Evolutionary conservation across 2,797 vertebrate species (phyloP).

Genomic region (Erpetoichthys calabaricus): DNA sequence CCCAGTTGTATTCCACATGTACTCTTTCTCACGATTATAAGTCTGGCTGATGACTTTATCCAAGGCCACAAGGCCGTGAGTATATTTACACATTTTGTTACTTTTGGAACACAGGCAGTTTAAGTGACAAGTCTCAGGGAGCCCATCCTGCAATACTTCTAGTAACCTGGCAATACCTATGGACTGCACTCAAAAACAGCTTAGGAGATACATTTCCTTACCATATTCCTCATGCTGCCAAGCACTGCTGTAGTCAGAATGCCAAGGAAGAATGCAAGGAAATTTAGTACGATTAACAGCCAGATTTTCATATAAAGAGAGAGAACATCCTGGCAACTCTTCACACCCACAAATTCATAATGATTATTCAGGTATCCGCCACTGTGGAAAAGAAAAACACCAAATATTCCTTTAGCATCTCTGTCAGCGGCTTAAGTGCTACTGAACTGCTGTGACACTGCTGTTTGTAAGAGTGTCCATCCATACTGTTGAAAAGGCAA

Average conservation of each 20-base stretch:
- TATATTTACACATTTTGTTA: no score
- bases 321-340: conserved; percentile 45
- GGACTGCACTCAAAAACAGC: no score
- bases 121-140: no score
- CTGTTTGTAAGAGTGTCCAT: no score
- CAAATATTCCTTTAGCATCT: neutral
- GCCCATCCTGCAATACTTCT: no score
- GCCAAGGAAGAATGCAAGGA: conserved; percentile 38
- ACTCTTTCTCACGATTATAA: no score
- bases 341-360: conserved; percentile 50
- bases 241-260: conserved; percentile 45
- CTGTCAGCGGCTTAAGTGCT: neutral
- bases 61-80: no score
- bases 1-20: no score
- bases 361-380: conserved; percentile 48
- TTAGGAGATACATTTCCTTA: conserved; percentile 19
- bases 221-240: conserved; percentile 42
- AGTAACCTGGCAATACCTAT: no score
- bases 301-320: conserved; percentile 43
- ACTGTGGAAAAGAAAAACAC: conserved; percentile 20
- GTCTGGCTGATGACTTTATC: no score
- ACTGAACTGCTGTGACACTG: neutral
- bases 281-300: conserved; percentile 37
- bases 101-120: no score
- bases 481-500: no score